Evolutionary conservation across 2,888 invertebrate genomes (phyloP).

Genomic region (Ecliptopera silaceata): DNA sequence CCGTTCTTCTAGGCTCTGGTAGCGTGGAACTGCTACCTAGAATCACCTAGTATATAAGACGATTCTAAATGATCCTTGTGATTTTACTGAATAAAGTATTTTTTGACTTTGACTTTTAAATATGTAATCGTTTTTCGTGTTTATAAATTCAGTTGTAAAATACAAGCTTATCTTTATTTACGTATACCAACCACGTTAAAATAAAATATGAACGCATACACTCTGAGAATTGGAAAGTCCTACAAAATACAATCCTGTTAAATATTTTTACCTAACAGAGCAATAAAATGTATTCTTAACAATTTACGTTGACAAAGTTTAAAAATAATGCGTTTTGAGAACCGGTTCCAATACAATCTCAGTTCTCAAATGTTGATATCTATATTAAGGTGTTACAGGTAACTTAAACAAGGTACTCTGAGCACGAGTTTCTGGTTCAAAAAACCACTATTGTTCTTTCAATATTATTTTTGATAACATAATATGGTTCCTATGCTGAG

Average conservation of each 20-base stretch:
- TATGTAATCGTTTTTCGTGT: no score
- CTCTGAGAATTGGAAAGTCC: constrained; percentile 6
- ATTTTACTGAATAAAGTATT: no score
- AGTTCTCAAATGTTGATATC: constrained; percentile 43
- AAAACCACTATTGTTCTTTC: no score
- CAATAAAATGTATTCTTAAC: constrained; percentile 28
- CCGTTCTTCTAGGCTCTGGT: no score
- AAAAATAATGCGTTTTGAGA: constrained; percentile 25
- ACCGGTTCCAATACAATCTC: constrained; percentile 41
- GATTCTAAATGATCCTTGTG: no score
- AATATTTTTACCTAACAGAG: constrained; percentile 25
- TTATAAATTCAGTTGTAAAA: not conserved
- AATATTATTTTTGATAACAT: no score
- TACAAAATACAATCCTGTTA: constrained; percentile 9
- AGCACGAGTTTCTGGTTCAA: constrained; percentile 12
- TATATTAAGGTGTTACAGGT: constrained; percentile 58
- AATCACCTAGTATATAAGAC: no score
- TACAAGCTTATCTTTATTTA: not conserved
- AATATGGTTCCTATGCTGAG: no score
- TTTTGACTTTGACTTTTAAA: no score
- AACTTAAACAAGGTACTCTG: constrained; percentile 41
- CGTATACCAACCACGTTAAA: not conserved
- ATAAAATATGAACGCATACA: not conserved
- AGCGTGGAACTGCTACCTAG: no score
- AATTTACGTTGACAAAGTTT: constrained; percentile 33